Evolutionary conservation across 2,113 vertebrate genomes (phyloP).

Genomic region (Onychorhynchus coronatus): DNA sequence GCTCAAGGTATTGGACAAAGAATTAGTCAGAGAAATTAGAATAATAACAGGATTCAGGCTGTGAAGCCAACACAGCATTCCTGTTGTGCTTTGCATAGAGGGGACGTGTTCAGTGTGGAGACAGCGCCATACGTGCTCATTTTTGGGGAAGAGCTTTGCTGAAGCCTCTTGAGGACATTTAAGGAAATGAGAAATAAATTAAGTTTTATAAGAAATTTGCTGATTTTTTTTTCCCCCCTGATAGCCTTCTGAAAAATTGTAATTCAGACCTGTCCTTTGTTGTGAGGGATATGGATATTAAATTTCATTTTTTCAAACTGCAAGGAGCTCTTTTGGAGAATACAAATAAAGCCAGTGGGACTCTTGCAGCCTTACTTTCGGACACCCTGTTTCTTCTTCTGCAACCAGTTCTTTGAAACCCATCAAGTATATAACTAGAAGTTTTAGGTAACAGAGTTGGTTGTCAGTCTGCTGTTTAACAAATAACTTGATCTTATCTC

Average conservation of each 20-base stretch:
- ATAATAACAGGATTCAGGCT: neutral
- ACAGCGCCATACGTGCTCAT: neutral
- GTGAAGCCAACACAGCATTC: neutral
- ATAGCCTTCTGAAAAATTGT: neutral
- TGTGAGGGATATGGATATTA: neutral
- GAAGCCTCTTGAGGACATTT: neutral
- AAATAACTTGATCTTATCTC: neutral
- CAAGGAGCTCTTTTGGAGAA: neutral
- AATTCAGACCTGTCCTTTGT: neutral
- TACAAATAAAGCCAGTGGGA: neutral
- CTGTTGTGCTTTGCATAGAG: neutral
- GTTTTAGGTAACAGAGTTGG: neutral
- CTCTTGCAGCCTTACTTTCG: neutral
- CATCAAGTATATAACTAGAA: neutral
- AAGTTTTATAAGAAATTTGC: neutral
- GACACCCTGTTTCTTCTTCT: neutral
- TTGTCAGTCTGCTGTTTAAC: neutral
- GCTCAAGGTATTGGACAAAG: neutral
- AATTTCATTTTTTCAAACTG: neutral
- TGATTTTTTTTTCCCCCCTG: neutral
- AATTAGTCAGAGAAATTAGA: neutral
- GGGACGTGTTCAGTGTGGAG: neutral
- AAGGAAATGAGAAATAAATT: neutral
- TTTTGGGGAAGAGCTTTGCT: neutral
- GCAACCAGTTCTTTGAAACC: neutral